Base-by-base conservation (phyloP, 2,113 vertebrate species). In the Muntiacus muntjak region DNA sequence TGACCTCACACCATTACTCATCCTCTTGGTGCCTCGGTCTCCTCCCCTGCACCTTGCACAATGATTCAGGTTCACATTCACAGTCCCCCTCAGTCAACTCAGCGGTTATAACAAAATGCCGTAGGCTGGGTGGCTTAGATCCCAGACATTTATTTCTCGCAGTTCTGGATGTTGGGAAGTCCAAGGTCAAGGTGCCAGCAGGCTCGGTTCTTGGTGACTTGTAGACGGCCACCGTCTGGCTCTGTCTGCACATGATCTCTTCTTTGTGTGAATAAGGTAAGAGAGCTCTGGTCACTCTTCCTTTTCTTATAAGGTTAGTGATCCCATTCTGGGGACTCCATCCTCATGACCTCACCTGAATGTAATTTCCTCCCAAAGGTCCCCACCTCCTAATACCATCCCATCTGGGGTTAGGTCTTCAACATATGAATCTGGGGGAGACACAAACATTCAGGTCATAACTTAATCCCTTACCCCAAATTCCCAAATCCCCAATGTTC, bases 1-100 rank as follows among this genome's bases (percentile, higher is more conserved):
- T 0, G 7, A 7, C 26, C 47, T n/a, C 54, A 2, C 3, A 25
- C 4, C 0, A 16, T 2, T 5, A 16, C 47, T 5, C 16, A 3
- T 3, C 14, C 28, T 10, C 13, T 21, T 1, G 30, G 19, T 6
- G 16, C 8, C 54, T 76, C 40, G 1, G 74, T 30, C n/a, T 40
- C 28, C 55, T 36, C 36, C 21, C 2, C 19, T 2, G 9, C 10
- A 30, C 47, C 2, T 25, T n/a, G 17, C 30, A 16, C 16, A 10
- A 12, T 6, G 79, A 43, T 45, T 55, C 23, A 16, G 12, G 13
- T 11, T 84, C 52, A 10, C 28, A 8, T 21, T 74, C 45, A 19
- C 28, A 14, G 17, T 13, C 71, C 2, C 7, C 23, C 47, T 64
- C 21, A 7, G 43, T 60, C 16, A 4, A 17, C 87, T 54, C 0